These are phyloP conservation scores for Brachionus asplanchnoidis DNA, from an alignment of 1,140 invertebrate species.

Conservation along the genomic window DNA sequence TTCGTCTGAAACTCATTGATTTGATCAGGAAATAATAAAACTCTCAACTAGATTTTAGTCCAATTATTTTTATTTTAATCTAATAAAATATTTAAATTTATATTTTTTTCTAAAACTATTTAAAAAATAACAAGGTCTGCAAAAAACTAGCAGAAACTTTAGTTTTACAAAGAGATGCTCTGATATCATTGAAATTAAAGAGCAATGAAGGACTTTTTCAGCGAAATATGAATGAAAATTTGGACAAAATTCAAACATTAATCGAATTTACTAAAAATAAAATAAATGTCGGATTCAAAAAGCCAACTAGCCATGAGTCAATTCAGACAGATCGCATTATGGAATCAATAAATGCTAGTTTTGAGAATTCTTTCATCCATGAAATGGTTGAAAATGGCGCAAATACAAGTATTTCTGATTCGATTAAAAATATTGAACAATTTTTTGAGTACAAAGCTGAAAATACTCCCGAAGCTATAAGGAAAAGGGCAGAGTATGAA, in stretches of 20 bases:
- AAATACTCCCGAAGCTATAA: neutral
- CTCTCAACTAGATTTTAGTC: too few species aligned
- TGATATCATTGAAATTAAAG: neutral
- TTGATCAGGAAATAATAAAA: too few species aligned
- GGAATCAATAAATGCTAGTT: neutral
- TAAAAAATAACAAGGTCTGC: neutral
- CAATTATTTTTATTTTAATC: too few species aligned
- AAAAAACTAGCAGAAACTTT: neutral
- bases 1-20: too few species aligned
- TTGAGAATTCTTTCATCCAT: neutral
- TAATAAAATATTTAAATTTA: too few species aligned
- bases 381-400: neutral
- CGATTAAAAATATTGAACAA: neutral
- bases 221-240: neutral
- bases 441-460: neutral
- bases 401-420: neutral
- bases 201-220: neutral
- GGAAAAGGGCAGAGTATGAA: neutral
- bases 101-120: too few species aligned
- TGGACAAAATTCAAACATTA: neutral
- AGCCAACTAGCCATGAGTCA: neutral
- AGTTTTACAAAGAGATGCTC: neutral
- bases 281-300: neutral
- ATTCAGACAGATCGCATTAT: neutral
- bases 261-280: constrained; percentile 17